Evolutionary conservation across 2,797 vertebrate species (phyloP), one percentile per base, ranked within the genome.

Genomic region (Sciaenops ocellatus): DNA sequence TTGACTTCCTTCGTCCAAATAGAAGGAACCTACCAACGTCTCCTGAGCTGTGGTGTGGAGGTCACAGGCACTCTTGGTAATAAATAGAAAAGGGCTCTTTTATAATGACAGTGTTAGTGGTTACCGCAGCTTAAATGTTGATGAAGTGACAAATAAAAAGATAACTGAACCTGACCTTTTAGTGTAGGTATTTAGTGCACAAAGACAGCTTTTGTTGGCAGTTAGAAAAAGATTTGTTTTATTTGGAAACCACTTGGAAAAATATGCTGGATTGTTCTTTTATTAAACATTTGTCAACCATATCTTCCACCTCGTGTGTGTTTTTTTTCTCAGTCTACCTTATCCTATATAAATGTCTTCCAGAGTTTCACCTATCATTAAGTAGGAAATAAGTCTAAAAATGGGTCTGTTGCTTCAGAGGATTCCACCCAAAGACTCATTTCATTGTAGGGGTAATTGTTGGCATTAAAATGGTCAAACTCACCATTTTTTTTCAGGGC

Each of bases 1-100:
- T 96, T 95, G 95, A 96, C 95, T 94, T 92, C 81, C 86, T 89
- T 85, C 44, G 75, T 92, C 88, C 92, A 93, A 95, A 94, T 92
- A 88, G 92, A 90, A 91, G 70, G 81, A 89, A 71, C 70, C 62
- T 82, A 87, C 84, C 64, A 73, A 57, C 47, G 52, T 85, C 75
- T 88, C 66, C 62, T 63, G 83, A 90, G 93, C 86, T 86, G 84
- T 75, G 77, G 84, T 78, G 69, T 88, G 84, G 91, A 95, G 94
- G 94, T 95, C 94, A 93, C 74, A 81, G 79, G 73, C 84, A 83
- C 76, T 89, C 83, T 67, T 68, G 75, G 80, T 95, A 94, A 95
- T 95, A 93, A 95, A 96, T 94, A 95, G 93, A 91, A 84, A 80
- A 52, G 71, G 70, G 57, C 69, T 85, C 80, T 90, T 84, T 79